Conservation (phyloP, 2,888 invertebrate species). For the Drosophila cognata region DNA sequence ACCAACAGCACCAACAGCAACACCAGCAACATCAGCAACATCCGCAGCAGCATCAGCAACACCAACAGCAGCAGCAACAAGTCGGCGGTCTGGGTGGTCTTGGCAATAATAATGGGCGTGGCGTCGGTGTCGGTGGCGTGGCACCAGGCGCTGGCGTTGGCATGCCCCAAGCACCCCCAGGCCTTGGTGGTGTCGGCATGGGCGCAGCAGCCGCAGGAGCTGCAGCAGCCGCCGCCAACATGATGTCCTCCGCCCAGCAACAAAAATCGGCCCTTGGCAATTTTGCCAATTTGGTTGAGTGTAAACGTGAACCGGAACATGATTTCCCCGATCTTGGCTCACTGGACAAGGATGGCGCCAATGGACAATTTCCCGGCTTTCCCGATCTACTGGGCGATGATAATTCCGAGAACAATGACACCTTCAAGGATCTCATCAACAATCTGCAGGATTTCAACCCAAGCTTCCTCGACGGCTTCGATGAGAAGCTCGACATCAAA, state of each 20-base stretch:
- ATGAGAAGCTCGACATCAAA: conserved; percentile 86
- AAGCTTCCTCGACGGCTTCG: conserved; percentile 93
- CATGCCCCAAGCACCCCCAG: conserved; percentile 65
- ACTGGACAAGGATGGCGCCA: conserved; percentile 92
- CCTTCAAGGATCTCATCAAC: conserved; percentile 94
- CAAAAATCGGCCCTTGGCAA: conserved; percentile 85
- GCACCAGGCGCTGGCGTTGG: conserved; percentile 61
- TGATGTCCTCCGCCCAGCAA: conserved; percentile 76
- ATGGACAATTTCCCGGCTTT: conserved; percentile 91
- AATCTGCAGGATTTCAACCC: conserved; percentile 93
- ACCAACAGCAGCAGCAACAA: conserved; percentile 77
- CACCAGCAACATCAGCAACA: conserved; percentile 39
- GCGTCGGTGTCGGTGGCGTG: conserved; percentile 68
- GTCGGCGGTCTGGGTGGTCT: conserved; percentile 78
- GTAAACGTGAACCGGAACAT: conserved; percentile 93
- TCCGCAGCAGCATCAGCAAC: conserved; percentile 18
- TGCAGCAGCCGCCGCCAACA: conserved; percentile 42
- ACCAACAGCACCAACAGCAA: conserved; percentile 69
- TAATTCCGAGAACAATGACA: conserved; percentile 91
- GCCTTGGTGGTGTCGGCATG: conserved; percentile 70
- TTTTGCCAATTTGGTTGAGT: conserved; percentile 90
- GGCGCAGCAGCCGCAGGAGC: conserved; percentile 11
- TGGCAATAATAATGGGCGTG: conserved; percentile 77
- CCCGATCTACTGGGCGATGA: conserved; percentile 94
- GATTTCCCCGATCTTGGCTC: conserved; percentile 95